Conservation (phyloP, 2,888 invertebrate genomes). For the Trachelus iudaicus region DNA sequence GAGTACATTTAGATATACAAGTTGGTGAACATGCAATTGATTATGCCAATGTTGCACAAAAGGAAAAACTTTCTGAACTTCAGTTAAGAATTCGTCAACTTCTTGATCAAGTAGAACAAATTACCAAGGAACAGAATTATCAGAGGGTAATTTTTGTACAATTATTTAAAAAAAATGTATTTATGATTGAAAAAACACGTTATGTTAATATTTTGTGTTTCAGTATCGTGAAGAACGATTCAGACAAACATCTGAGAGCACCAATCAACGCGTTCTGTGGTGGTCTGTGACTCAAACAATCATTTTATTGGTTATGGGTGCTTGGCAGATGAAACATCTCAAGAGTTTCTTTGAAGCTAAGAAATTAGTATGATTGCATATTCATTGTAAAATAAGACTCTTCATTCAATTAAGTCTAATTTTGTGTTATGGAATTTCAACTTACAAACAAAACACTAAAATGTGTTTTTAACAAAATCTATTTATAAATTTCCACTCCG, state of each 20-base stretch:
- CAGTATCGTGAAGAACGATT: constrained; percentile 98
- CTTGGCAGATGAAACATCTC: constrained; percentile 99
- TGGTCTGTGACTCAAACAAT: constrained; percentile 95
- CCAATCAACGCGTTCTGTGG: constrained; percentile 94
- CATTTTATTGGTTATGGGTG: constrained; percentile 91
- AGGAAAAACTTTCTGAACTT: constrained; percentile 95
- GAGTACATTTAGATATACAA: constrained; percentile 97
- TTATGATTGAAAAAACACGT: background rate
- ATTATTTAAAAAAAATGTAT: background rate
- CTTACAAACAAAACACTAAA: background rate
- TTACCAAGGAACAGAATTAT: constrained; percentile 99
- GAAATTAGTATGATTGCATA: constrained; percentile 83
- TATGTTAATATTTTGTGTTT: constrained; percentile 38
- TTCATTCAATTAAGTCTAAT: background rate
- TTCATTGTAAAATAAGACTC: background rate
- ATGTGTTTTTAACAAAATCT: background rate
- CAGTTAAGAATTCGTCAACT: constrained; percentile 95
- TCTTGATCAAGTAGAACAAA: constrained; percentile 97
- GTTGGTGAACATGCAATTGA: constrained; percentile 99
- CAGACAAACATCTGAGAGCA: constrained; percentile 97
- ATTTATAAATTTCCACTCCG: constrained; percentile 1
- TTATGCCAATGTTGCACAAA: constrained; percentile 96
- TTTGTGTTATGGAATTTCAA: background rate
- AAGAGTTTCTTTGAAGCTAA: constrained; percentile 99
- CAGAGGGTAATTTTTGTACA: constrained; percentile 78